These are phyloP conservation scores for Chromobotia macracanthus DNA, from an alignment of 2,797 vertebrate species.

Conservation along the genomic window DNA sequence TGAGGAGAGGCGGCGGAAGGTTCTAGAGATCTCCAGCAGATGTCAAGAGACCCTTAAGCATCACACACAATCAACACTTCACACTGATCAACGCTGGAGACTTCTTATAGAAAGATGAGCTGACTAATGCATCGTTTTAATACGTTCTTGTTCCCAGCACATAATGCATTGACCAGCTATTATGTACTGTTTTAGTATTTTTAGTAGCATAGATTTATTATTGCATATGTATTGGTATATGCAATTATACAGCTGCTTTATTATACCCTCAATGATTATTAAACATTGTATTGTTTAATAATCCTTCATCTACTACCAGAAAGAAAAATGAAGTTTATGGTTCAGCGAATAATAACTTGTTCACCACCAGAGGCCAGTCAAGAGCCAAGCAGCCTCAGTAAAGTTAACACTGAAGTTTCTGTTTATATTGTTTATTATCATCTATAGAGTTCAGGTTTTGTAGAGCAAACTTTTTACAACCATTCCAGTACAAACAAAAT, in stretches of 20 bases:
- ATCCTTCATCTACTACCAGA: too few relatives aligned
- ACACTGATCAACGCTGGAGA: slow-evolving; percentile 26
- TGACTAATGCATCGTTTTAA: background rate
- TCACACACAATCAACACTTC: slow-evolving; percentile 36
- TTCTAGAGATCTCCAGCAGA: slow-evolving; percentile 66
- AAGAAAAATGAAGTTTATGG: too few relatives aligned
- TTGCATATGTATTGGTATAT: too few relatives aligned
- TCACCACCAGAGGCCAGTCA: slow-evolving; percentile 39
- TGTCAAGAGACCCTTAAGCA: slow-evolving; percentile 48
- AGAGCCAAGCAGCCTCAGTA: slow-evolving; percentile 13
- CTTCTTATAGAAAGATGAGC: slow-evolving; percentile 11
- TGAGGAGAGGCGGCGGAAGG: slow-evolving; percentile 60
- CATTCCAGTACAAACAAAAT: background rate
- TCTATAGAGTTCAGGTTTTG: background rate
- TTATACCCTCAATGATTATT: too few relatives aligned
- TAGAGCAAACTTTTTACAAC: background rate
- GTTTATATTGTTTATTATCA: background rate
- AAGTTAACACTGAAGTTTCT: background rate
- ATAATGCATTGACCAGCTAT: background rate
- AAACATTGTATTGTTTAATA: too few relatives aligned
- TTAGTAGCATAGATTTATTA: too few relatives aligned
- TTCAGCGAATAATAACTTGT: background rate
- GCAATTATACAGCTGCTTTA: too few relatives aligned
- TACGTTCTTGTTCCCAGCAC: background rate
- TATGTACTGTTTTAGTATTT: too few relatives aligned